These are phyloP conservation scores for Xiphophorus birchmanni DNA, from an alignment of 2,797 vertebrate genomes.

Conservation along the genomic window DNA sequence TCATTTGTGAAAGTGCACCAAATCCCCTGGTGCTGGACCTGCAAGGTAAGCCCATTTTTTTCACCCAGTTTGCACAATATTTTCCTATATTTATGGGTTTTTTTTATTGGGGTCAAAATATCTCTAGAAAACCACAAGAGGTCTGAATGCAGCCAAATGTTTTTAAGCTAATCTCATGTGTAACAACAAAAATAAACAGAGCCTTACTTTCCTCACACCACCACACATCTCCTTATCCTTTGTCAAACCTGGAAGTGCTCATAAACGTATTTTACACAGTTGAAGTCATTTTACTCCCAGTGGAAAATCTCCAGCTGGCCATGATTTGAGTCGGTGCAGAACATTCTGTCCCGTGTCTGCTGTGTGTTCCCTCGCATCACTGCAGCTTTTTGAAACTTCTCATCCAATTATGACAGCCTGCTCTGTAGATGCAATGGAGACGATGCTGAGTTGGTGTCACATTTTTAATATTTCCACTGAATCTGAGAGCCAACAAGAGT, in stretches of 20 bases:
- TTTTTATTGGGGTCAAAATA: not conserved
- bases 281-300: not conserved
- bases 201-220: not conserved
- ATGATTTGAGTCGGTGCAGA: constrained; percentile 33
- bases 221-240: not conserved
- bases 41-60: constrained; percentile 80
- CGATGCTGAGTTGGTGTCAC: not conserved
- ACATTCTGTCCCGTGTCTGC: constrained; percentile 34
- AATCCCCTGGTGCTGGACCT: constrained; percentile 90
- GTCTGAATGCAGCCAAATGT: not conserved
- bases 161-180: not conserved
- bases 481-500: not conserved
- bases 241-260: constrained; percentile 2
- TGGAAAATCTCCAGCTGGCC: constrained; percentile 33
- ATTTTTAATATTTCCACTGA: not conserved
- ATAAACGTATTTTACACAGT: not conserved
- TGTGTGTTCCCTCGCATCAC: not conserved
- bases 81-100: not conserved
- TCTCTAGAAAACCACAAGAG: not conserved
- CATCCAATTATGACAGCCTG: not conserved
- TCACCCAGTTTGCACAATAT: not conserved
- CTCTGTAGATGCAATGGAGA: not conserved
- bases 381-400: constrained; percentile 6
- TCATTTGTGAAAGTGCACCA: constrained; percentile 86
- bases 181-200: not conserved